Conservation (phyloP, 64 coral and sea anemone genomes). For the Acropora tenuis region DNA sequence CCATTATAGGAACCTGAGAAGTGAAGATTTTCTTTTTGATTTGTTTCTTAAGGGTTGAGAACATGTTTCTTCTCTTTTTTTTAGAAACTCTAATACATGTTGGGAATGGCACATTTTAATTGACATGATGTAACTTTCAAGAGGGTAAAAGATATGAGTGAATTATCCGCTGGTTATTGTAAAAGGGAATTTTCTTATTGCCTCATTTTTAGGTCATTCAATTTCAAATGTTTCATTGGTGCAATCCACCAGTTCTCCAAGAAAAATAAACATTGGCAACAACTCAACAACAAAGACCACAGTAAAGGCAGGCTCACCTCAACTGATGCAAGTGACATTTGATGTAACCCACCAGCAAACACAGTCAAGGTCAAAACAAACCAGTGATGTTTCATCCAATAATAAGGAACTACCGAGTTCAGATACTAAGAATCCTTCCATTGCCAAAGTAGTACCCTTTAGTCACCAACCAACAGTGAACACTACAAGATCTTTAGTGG, state of each 20-base stretch:
- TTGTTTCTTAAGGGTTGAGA: too few species aligned
- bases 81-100: too few species aligned
- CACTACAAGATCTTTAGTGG: background rate
- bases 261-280: background rate
- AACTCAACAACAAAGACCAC: background rate
- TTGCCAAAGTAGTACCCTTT: constrained; percentile 27
- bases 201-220: background rate
- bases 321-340: background rate
- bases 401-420: background rate
- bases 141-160: too few species aligned
- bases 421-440: constrained; percentile 3
- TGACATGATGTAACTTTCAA: too few species aligned
- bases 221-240: background rate
- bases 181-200: too few species aligned
- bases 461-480: constrained; percentile 25
- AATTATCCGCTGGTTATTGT: too few species aligned
- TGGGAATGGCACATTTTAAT: too few species aligned
- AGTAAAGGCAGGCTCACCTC: background rate
- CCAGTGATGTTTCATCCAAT: background rate
- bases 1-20: too few species aligned
- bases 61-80: too few species aligned
- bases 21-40: too few species aligned
- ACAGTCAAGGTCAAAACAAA: background rate
- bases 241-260: background rate
- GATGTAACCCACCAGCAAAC: background rate